These are phyloP conservation scores for Lasaia peninsularis DNA, from an alignment of 1,140 invertebrate genomes.

Conservation along the genomic window DNA sequence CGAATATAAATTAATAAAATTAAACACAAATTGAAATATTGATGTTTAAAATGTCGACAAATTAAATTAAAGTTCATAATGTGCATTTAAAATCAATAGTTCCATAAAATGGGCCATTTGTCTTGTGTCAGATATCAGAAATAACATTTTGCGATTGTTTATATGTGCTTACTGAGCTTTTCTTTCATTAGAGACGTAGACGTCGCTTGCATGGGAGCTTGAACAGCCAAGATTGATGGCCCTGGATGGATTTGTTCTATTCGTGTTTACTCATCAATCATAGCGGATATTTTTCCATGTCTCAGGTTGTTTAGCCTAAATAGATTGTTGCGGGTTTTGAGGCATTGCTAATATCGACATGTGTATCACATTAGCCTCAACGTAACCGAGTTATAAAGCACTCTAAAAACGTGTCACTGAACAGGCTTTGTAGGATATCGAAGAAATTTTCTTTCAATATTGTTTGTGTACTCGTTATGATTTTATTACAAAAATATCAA, in stretches of 20 bases:
- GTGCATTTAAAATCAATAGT: constrained; percentile 9
- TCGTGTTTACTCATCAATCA: constrained; percentile 73
- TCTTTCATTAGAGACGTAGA: constrained; percentile 70
- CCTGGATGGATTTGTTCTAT: constrained; percentile 72
- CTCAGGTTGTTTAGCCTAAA: constrained; percentile 73
- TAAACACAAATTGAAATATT: not conserved
- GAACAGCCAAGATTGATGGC: constrained; percentile 68
- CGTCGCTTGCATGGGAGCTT: constrained; percentile 54
- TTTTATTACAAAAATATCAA: not conserved
- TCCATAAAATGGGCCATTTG: constrained; percentile 35
- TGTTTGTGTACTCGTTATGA: not conserved
- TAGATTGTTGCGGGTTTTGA: constrained; percentile 65
- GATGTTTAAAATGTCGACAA: not conserved
- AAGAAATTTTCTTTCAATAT: not conserved
- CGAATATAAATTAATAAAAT: constrained; percentile 1
- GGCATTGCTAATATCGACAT: constrained; percentile 57
- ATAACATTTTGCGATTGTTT: constrained; percentile 70
- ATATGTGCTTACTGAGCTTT: constrained; percentile 67
- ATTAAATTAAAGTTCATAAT: constrained; percentile 4
- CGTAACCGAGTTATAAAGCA: constrained; percentile 1
- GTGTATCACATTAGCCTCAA: constrained; percentile 58
- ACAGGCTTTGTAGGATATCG: not conserved
- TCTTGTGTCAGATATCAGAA: constrained; percentile 60
- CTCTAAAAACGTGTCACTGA: constrained; percentile 5
- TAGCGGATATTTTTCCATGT: constrained; percentile 75